Evolutionary conservation across 2,797 vertebrate genomes (phyloP).

Genomic region (Cryptoprocta ferox): DNA sequence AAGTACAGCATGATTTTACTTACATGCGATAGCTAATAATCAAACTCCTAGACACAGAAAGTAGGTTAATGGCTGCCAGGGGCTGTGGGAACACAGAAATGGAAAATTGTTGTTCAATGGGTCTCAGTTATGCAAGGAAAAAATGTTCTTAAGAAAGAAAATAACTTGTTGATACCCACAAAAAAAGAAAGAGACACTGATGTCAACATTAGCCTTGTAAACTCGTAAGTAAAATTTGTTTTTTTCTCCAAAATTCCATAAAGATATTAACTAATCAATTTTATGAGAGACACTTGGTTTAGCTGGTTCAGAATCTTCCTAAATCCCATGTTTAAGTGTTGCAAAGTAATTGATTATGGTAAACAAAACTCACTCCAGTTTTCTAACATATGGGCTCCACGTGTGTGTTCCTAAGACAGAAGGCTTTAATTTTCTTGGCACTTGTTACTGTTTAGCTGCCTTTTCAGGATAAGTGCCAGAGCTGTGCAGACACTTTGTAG

Average conservation of each 20-base stretch:
- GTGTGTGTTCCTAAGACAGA: slow-evolving; percentile 71
- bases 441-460: slow-evolving; percentile 70
- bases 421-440: slow-evolving; percentile 79
- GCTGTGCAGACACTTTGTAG: slow-evolving; percentile 71
- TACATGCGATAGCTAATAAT: background rate
- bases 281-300: background rate
- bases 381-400: slow-evolving; percentile 74
- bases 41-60: background rate
- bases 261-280: background rate
- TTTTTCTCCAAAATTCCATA: background rate
- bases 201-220: background rate
- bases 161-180: background rate
- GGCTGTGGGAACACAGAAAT: background rate
- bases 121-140: background rate
- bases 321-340: slow-evolving; percentile 43
- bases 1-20: background rate
- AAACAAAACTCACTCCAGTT: slow-evolving; percentile 71
- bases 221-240: background rate
- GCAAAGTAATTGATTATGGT: slow-evolving; percentile 61
- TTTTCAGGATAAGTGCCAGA: slow-evolving; percentile 75
- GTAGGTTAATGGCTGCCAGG: background rate
- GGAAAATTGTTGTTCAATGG: background rate
- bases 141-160: background rate
- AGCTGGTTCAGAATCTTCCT: background rate
- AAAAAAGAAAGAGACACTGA: background rate